These are phyloP conservation scores for Perithous albicinctus DNA, from an alignment of 2,888 invertebrate species.

Conservation along the genomic window DNA sequence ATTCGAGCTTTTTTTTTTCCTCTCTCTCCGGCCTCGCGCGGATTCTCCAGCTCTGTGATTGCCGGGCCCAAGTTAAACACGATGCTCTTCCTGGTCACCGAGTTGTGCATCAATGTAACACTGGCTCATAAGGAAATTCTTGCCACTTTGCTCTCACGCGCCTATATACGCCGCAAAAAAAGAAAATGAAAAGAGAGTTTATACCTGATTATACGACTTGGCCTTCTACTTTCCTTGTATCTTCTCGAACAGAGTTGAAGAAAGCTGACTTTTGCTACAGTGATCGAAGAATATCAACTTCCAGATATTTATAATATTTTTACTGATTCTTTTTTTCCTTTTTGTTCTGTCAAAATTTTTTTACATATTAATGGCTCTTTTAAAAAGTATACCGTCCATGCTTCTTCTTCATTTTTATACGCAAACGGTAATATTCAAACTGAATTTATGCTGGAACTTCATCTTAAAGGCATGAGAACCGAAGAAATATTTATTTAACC, in stretches of 20 bases:
- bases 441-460: neutral
- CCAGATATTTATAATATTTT: neutral
- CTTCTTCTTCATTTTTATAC: too few species aligned
- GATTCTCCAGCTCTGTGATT: constrained; percentile 40
- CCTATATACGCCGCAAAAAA: constrained; percentile 12
- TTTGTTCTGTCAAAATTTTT: neutral
- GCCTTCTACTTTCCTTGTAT: neutral
- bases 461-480: neutral
- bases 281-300: constrained; percentile 24
- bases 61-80: constrained; percentile 38
- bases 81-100: neutral
- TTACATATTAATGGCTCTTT: too few species aligned
- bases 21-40: neutral
- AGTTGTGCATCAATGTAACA: constrained; percentile 9
- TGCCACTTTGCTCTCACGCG: constrained; percentile 25
- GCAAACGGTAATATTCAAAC: too few species aligned
- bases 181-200: constrained; percentile 42
- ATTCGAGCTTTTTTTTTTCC: neutral
- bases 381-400: too few species aligned
- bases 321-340: neutral
- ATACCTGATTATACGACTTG: constrained; percentile 50
- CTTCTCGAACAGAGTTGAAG: neutral
- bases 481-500: neutral
- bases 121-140: constrained; percentile 52
- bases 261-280: constrained; percentile 10